Evolutionary conservation across 2,797 vertebrate genomes (phyloP).

Genomic region (Mormyrus hasselquistii): DNA sequence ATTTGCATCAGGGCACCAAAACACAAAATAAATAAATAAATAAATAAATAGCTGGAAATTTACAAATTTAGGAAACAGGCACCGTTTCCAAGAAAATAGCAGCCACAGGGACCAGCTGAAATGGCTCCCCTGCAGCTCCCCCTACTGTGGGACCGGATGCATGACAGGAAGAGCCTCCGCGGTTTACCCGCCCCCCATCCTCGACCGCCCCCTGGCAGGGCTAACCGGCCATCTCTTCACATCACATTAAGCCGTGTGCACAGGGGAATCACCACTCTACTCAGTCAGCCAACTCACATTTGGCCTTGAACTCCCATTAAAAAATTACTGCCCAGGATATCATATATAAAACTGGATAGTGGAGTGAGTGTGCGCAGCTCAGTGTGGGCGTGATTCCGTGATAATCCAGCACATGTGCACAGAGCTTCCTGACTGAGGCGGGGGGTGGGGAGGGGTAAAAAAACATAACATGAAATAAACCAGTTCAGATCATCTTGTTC

Average conservation of each 20-base stretch:
- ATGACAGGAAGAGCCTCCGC: slow-evolving; percentile 27
- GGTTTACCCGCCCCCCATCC: not conserved
- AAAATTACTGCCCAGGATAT: slow-evolving; percentile 13
- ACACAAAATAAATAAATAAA: not conserved
- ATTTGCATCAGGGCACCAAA: slow-evolving; percentile 29
- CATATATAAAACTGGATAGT: slow-evolving; percentile 11
- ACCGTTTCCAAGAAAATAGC: slow-evolving; percentile 26
- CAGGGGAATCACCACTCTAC: slow-evolving; percentile 22
- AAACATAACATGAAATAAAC: not conserved
- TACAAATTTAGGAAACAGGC: slow-evolving; percentile 37
- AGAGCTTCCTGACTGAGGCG: not conserved
- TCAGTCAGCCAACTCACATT: slow-evolving; percentile 15
- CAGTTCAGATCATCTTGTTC: not conserved
- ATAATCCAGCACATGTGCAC: not conserved
- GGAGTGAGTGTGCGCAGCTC: not conserved
- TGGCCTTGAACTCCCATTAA: slow-evolving; percentile 23
- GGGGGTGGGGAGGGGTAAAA: not conserved
- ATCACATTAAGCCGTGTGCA: slow-evolving; percentile 12
- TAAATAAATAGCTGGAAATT: slow-evolving; percentile 31
- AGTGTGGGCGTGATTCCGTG: not conserved
- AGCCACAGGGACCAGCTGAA: slow-evolving; percentile 35
- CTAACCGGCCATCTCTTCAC: slow-evolving; percentile 25
- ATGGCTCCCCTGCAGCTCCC: slow-evolving; percentile 44
- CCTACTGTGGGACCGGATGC: slow-evolving; percentile 23
- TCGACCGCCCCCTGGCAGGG: slow-evolving; percentile 19